Evolutionary conservation across 1,140 invertebrate genomes (phyloP), one percentile per base, ranked within the genome.

Genomic region (Drosophila virilis): DNA sequence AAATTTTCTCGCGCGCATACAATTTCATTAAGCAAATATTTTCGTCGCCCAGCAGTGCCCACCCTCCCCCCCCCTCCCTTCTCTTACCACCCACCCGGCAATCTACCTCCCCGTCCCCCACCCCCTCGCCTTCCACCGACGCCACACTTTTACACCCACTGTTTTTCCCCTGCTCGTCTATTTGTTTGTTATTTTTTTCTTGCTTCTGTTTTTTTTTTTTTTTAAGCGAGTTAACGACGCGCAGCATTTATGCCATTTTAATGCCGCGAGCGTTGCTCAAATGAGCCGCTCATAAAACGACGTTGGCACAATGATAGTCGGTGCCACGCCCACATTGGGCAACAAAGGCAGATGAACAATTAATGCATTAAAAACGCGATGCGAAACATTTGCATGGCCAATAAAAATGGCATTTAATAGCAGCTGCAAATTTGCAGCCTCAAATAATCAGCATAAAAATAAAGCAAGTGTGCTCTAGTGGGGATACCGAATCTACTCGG

Each of bases 1-100:
- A 86, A 89, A 83, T 89, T 54, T 54, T 88, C 83, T 77, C 83
- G 83, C 83, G 83, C 79, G 66, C 83, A 89, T 88, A 88, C 84
- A 88, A 88, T 88, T 88, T 88, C 83, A 88, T 88, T 88, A 88
- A 88, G 83, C 84, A 88, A 88, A 88, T 88, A 88, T 88, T 88
- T 88, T 88, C 74, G 66, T 77, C 65, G 83, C 78, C 82, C 71
- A 67, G 17, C 75, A 68, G 77, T 43, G 62, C 40, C 32, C 40
- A 17, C 17, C 17, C 17, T 17, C 17, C 17, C 17, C 17, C 17
- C 17, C 17, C 17, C 17, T 17, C n/a, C n/a, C n/a, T n/a, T n/a
- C n/a, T n/a, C n/a, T n/a, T n/a, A n/a, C n/a, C n/a, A n/a, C n/a
- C n/a, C n/a, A n/a, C n/a, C n/a, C n/a, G n/a, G n/a, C n/a, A n/a